A percentile compares a stretch with the other conserved stretches of the same genome.
phyloP scores from a whole-genome alignment of 2,113 vertebrate genomes.

The Pterocles burchelli region DNA sequence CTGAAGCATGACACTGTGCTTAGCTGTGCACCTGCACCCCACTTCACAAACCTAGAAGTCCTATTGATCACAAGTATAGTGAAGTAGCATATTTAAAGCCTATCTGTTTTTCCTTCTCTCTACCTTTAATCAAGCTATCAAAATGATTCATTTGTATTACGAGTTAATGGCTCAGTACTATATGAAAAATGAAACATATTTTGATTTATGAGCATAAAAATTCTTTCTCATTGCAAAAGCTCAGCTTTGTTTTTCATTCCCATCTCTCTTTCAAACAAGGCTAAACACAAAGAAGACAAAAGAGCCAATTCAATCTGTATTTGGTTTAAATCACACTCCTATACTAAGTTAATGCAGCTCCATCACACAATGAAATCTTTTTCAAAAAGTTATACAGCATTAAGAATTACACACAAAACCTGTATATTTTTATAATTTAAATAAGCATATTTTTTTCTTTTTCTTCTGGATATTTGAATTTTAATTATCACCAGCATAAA shows the following conservation, averaged over 20 bases:
- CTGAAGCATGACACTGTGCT: background rate
- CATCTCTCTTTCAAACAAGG: constrained; percentile 1
- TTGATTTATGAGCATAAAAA: constrained; percentile 12
- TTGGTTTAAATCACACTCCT: constrained; percentile 23
- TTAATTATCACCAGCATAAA: constrained; percentile 62
- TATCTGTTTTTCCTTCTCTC: background rate
- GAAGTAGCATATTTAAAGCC: constrained; percentile 9
- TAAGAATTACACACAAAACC: constrained; percentile 32
- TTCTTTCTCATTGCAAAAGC: background rate
- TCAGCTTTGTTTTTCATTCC: background rate
- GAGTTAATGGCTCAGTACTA: constrained; percentile 11
- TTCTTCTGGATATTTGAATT: constrained; percentile 63
- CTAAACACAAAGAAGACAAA: background rate
- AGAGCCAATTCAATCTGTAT: constrained; percentile 29
- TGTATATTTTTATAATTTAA: constrained; percentile 72
- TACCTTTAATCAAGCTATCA: constrained; percentile 4
- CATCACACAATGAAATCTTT: constrained; percentile 10
- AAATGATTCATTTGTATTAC: background rate
- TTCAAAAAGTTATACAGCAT: constrained; percentile 43
- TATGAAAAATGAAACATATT: background rate
- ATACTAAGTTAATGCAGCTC: constrained; percentile 39
- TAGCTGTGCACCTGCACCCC: background rate
- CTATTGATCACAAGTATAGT: background rate
- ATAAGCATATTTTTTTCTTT: constrained; percentile 34
- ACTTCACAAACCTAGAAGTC: background rate